Evolutionary conservation across 2,113 vertebrate species (phyloP), one percentile per base, ranked within the genome.

Genomic region (Ahaetulla prasina): DNA sequence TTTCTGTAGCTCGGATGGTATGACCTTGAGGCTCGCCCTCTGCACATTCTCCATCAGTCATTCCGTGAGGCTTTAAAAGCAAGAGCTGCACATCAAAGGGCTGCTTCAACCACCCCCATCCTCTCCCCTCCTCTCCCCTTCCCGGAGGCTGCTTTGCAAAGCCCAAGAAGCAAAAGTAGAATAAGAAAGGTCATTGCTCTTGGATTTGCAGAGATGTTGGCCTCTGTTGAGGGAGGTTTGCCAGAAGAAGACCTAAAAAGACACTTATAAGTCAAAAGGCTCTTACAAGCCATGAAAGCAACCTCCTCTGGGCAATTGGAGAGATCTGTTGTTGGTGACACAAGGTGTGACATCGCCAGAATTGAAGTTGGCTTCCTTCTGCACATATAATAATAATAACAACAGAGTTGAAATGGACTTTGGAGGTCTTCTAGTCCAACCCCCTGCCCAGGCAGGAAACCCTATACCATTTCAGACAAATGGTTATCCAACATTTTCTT

Each of bases 1-100:
- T 6, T 94, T 80, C 49, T 39, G 2, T 22, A 39, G 2, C 16
- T 94, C 55, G 30, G 94, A 94, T 80, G 4, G 22, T 0, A 0
- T 93, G 95, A 95, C 96, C 96, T 96, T 95, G 95, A 96, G 93
- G 95, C 93, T 96, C 92, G 94, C 95, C 95, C 95, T 93, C 4
- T 2, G 91, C 11, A 43, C 60, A 1, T 49, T 16, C 87, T 54
- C 87, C 30, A 50, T 43, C 92, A 88, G 55, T 94, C 90, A 94
- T 94, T 96, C 95, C 95, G 94, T 92, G 30, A 39, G 92, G 93
- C 94, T 96, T 95, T 94, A 94, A 96, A 94, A 0, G 45, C 93
- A 92, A 95, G 94, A 93, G 93, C 92, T 20, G 3, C 0, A 1
- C 92, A 94, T 88, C 87, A 91, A 95, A 92, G 85, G 25, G 35